A percentile compares a stretch with the other conserved stretches of the same genome.
These are phyloP conservation scores for Hippolais icterina DNA, from an alignment of 2,113 vertebrate genomes.

Conservation along the genomic window DNA sequence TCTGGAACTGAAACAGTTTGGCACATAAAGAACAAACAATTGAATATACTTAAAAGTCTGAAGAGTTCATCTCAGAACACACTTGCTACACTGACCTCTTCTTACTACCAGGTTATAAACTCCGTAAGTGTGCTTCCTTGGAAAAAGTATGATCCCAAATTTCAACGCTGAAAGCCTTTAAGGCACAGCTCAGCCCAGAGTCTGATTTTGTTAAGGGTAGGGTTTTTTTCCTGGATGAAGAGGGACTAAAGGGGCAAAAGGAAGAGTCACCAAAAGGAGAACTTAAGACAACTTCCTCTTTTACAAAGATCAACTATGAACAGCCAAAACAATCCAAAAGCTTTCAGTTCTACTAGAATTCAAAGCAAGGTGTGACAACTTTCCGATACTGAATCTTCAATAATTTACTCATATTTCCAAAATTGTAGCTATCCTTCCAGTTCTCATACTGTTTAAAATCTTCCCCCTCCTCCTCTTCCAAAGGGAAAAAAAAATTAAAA, in stretches of 20 bases:
- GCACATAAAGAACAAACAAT: not conserved
- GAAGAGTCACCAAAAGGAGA: not conserved
- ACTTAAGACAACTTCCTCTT: not conserved
- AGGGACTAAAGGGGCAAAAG: not conserved
- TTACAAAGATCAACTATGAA: not conserved
- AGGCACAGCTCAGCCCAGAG: not conserved
- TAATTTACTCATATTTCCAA: not conserved
- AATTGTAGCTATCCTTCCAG: not conserved
- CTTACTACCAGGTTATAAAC: not conserved
- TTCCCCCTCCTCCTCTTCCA: not conserved
- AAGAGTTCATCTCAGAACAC: not conserved
- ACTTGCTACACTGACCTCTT: not conserved
- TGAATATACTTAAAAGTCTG: not conserved
- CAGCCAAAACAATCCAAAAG: not conserved
- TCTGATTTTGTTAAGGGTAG: not conserved
- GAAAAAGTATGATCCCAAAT: not conserved
- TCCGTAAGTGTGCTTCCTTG: not conserved
- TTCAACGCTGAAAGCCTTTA: not conserved
- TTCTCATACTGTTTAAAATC: not conserved
- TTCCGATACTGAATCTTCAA: not conserved
- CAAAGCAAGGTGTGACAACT: not conserved
- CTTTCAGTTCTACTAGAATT: not conserved
- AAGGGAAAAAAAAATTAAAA: not conserved
- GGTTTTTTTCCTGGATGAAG: not conserved
- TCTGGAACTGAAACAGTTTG: slow-evolving; percentile 83